Percentiles rank a stretch among this genome's conserved stretches.
Conservation (phyloP, 2,888 invertebrate genomes). For the Disparrhopalites patrizii region DNA sequence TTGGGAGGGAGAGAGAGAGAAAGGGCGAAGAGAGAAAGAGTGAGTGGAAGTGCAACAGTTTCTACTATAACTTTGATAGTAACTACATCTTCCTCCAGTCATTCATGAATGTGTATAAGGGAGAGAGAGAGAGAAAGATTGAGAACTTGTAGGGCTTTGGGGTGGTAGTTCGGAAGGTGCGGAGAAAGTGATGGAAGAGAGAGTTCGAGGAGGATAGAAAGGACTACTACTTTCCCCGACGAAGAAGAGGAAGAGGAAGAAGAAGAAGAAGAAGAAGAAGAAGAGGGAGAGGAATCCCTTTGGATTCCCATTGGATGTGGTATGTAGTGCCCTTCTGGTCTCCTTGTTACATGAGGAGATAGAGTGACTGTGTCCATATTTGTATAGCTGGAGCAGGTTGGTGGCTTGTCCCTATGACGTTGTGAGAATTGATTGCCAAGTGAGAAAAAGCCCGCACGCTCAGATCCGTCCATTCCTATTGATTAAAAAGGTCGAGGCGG, state of each 20-base stretch:
- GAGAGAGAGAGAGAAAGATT: neutral
- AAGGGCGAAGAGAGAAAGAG: too few species aligned
- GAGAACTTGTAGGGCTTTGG: neutral
- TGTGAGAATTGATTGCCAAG: constrained; percentile 25
- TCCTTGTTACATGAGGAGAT: neutral
- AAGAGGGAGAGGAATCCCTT: neutral
- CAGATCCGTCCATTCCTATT: constrained; percentile 20
- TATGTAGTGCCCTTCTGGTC: neutral
- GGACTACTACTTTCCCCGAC: too few species aligned
- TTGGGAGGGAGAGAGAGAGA: too few species aligned
- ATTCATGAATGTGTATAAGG: neutral
- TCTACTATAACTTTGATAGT: too few species aligned
- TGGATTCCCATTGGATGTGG: neutral
- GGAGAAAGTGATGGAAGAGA: neutral
- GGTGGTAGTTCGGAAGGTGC: neutral
- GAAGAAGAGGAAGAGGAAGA: neutral
- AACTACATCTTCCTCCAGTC: constrained; percentile 4
- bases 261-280: neutral
- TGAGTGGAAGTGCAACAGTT: too few species aligned
- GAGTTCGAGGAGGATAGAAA: too few species aligned
- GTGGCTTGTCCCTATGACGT: constrained; percentile 28
- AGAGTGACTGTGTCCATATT: neutral
- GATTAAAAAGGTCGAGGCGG: constrained; percentile 22
- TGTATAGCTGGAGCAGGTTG: neutral
- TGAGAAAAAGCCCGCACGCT: constrained; percentile 19